Evolutionary conservation across 2,888 invertebrate species (phyloP).

Genomic region (Stenolophus ochropezus): DNA sequence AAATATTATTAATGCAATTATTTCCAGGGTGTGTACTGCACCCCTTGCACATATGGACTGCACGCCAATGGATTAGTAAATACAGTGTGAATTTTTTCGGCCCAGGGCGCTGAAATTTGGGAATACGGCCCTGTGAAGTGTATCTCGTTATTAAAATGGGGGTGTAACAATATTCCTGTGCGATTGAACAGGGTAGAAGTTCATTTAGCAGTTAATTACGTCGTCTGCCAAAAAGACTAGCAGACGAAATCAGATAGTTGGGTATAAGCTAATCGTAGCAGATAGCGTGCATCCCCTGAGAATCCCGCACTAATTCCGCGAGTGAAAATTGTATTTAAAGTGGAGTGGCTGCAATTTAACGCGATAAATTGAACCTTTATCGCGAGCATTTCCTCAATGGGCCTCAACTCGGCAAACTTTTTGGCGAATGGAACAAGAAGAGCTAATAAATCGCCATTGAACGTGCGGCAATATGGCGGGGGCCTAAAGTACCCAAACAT

Average conservation of each 20-base stretch:
- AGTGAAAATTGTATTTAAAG: conserved; percentile 41
- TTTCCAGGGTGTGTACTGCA: no score
- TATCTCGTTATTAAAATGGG: background rate
- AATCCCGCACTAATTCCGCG: conserved; percentile 2
- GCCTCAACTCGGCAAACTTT: conserved; percentile 43
- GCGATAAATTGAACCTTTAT: conserved; percentile 57
- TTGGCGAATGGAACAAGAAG: conserved; percentile 52
- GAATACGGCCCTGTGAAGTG: no score
- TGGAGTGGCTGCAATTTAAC: conserved; percentile 41
- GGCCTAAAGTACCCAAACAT: conserved; percentile 49
- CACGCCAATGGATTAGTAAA: no score
- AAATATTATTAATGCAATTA: no score
- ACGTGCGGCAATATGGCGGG: conserved; percentile 32
- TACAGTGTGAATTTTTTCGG: no score
- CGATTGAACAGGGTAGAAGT: background rate
- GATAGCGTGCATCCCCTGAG: background rate
- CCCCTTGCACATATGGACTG: no score
- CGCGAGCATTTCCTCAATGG: conserved; percentile 53
- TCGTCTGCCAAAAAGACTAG: background rate
- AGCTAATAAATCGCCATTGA: conserved; percentile 54
- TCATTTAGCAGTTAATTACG: background rate
- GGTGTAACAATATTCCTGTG: background rate
- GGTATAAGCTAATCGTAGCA: background rate
- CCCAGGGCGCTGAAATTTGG: no score
- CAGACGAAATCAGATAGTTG: background rate